Conservation (phyloP, 2,888 invertebrate genomes). For the Philereme transversata region DNA sequence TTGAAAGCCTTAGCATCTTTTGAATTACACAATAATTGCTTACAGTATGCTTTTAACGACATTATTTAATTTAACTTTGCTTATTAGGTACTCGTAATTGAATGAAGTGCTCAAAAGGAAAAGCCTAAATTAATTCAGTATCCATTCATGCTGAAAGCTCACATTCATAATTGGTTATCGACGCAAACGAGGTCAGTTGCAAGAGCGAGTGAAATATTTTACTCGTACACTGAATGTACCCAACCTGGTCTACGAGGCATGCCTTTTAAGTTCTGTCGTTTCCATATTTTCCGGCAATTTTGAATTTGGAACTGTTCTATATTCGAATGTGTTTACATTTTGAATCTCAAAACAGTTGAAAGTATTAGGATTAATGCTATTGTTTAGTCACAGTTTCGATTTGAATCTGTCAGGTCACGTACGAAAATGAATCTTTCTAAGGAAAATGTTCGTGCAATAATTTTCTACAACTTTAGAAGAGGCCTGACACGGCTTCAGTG, state of each 20-base stretch:
- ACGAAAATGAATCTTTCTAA: too few species aligned
- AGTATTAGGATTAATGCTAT: too few species aligned
- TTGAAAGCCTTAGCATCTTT: slow-evolving; percentile 4
- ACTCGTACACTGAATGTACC: not conserved
- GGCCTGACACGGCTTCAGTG: too few species aligned
- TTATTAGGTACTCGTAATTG: slow-evolving; percentile 8
- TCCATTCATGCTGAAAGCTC: slow-evolving; percentile 14
- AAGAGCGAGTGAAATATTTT: slow-evolving; percentile 14
- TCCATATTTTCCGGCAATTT: too few species aligned
- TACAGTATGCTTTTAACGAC: slow-evolving; percentile 5
- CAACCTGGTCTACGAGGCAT: not conserved
- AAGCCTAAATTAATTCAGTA: slow-evolving; percentile 7
- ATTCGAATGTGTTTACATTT: too few species aligned
- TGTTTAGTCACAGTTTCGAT: too few species aligned
- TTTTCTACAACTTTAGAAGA: too few species aligned
- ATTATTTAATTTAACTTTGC: slow-evolving; percentile 2
- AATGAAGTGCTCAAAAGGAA: slow-evolving; percentile 16
- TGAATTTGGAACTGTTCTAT: too few species aligned
- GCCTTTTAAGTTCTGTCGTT: too few species aligned
- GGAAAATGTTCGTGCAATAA: too few species aligned
- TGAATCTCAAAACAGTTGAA: too few species aligned
- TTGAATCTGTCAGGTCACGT: too few species aligned
- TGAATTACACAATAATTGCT: not conserved
- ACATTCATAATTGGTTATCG: slow-evolving; percentile 17
- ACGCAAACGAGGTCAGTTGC: slow-evolving; percentile 19